Evolutionary conservation across 2,113 vertebrate species (phyloP), one percentile per base, ranked within the genome.

Genomic region (Coptodon bakossiorum): DNA sequence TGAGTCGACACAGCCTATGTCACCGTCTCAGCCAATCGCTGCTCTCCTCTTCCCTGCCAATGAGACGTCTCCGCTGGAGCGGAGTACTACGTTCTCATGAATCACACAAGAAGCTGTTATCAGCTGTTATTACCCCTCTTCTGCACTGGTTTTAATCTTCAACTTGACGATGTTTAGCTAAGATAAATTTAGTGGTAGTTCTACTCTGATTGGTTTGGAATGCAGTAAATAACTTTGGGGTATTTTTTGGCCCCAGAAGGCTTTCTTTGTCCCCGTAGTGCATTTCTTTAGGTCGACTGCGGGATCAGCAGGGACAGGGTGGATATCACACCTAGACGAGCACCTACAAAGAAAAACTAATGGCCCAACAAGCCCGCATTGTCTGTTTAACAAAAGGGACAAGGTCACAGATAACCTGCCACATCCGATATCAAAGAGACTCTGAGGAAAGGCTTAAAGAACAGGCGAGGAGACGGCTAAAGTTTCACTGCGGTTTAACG

Each of bases 301-400:
- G 8, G 71, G 57, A 83, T 73, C 83, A 52, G 63, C 76, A 12
- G 63, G 57, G 90, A 76, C 90, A 71, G 86, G 89, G 87, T 80
- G 90, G 88, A 81, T 83, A 85, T 95, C 94, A 93, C 94, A 94
- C 94, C 90, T 94, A 90, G 90, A 91, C 45, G 82, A 94, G 92
- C 83, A 71, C 29, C 92, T 92, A 94, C 93, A 95, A 95, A 94
- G 94, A 90, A 38, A 89, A 89, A 84, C 93, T 93, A 96, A 95
- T 94, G 88, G 89, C 84, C 48, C 66, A 73, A 95, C 95, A 92
- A 68, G 90, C 54, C 59, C 5, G 61, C 52, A 90, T 96, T 96
- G 95, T 96, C 82, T 90, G 85, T 80, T 84, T 22, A 88, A 96
- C 94, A 96, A 95, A 95, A 59, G 93, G 79, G 81, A 88, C 68